Percentiles rank a stretch among this genome's conserved stretches.
phyloP scores from a whole-genome alignment of 2,113 vertebrate species.

The Accipiter virgatus region DNA sequence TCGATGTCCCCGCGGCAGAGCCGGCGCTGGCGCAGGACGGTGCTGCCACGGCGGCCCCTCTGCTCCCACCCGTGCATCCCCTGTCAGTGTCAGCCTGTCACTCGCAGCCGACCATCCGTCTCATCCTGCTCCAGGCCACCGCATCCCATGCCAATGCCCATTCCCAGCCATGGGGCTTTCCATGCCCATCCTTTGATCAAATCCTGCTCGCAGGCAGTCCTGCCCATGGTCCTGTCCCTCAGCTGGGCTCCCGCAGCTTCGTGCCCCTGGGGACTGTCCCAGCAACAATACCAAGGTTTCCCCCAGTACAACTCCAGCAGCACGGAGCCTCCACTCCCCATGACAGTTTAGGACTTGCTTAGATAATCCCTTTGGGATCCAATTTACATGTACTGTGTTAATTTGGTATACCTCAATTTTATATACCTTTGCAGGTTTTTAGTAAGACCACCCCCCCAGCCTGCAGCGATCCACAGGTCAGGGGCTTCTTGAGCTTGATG shows the following conservation, averaged over 20 bases:
- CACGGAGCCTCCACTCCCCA: rapidly evolving
- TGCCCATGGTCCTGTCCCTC: neutral
- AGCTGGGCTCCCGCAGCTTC: neutral
- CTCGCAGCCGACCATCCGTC: rapidly evolving
- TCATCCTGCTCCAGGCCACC: neutral
- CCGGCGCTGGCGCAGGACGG: neutral
- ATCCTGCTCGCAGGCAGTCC: neutral
- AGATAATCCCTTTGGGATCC: neutral
- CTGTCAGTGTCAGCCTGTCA: neutral
- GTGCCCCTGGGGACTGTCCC: too few species aligned
- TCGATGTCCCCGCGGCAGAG: neutral
- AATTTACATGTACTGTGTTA: rapidly evolving
- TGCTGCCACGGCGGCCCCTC: neutral
- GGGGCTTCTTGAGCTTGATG: neutral
- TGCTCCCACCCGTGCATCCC: neutral
- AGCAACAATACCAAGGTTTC: too few species aligned
- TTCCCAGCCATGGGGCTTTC: neutral
- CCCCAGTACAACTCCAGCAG: neutral
- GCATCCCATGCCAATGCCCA: rapidly evolving
- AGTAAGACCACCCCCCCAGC: too few species aligned
- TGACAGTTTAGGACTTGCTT: too few species aligned
- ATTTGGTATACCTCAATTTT: neutral
- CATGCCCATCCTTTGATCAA: rapidly evolving
- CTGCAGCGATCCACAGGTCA: neutral
- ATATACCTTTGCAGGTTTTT: neutral